Base-by-base conservation (phyloP, 2,797 vertebrate species). In the Anisognathus igniventris region DNA sequence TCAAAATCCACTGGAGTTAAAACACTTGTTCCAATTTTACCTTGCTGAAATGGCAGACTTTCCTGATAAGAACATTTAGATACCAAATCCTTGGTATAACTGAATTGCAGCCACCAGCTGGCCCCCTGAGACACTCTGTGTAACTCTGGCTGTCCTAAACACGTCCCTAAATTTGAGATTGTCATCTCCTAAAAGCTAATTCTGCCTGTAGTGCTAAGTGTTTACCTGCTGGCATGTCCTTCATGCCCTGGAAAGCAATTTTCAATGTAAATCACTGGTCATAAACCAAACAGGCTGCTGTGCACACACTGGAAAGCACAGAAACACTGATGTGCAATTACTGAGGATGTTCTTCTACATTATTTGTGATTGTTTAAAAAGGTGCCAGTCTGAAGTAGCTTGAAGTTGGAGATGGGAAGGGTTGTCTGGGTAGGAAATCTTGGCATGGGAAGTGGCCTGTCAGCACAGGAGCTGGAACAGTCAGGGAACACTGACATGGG, bases 261-360 rank as follows among this genome's bases (percentile, higher is more conserved):
- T 77, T 70, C 31, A 5, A 2, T 37, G 65, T 48, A 13, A 72
- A 68, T 57, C 54, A n/a, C 28, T 30, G 1, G 14, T 30, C 58
- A n/a, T 33, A 74, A 78, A 64, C 25, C 74, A 88, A 64, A 86
- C 64, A 58, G 61, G 20, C 40, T 31, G 22, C 5, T 45, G 47
- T 37, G 18, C n/a, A 40, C 42, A 8, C 45, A 7, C 4, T 3
- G 7, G 47, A 11, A 54, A 56, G 50, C 21, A 45, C 0, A 0
- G 84, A 37, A 80, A 23, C 1, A 2, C 18, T 47, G 53, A 62
- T 0, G 0, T 44, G 58, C 58, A 37, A 19, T 50, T 75, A 64
- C 39, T 68, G 71, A 44, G 57, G 53, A 53, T 2, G 0, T 42
- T 80, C 20, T 22, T 37, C 65, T 39, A 2, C 0, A 0, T 47